Evolutionary conservation across 2,888 invertebrate species (phyloP), one percentile per base, ranked within the genome.

Genomic region (Esperia sulphurella): DNA sequence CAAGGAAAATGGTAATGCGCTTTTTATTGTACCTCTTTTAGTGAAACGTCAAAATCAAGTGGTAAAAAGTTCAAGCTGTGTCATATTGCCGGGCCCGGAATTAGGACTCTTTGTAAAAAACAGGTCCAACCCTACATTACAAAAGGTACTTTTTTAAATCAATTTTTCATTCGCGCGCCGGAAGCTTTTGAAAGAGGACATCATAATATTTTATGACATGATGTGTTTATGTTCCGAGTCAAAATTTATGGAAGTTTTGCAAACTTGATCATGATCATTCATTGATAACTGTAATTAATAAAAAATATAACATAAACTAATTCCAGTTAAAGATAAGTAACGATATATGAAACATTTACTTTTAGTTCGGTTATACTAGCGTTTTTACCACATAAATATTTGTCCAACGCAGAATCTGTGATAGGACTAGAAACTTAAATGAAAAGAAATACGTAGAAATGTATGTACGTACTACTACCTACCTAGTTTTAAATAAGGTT

Each of bases 31-130:
- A 57, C 64, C 61, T 68, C 65, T 68, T 70, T 68, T 65, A 69
- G 62, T 61, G 58, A 62, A 68, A 72, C 65, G 66, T 63, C 68
- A 64, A 72, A 75, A 75, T 74, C 70, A 70, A 75, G 71, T 71
- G 21, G 14, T 14, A 39, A 39, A 39, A 33, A 21, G 21, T 21
- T 21, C 21, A 21, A 21, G 14, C 39, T 14, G 39, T 8, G 39
- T 14, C 14, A n/a, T 14, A 39, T 39, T 39, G 39, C n/a, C 14
- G 39, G 14, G 39, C 2, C 21, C 21, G 21, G 21, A 21, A 21
- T 21, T 14, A 13, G 14, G 39, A 14, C 14, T 7, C 5, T 14
- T 39, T 39, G 14, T 39, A n/a, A 39, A 39, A 39, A 39, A 39
- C 13, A 39, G 14, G 14, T n/a, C 7, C 14, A 39, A 38, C 12